Evolutionary conservation across 2,888 invertebrate species (phyloP), one percentile per base, ranked within the genome.

Genomic region (Suillia variegata): DNA sequence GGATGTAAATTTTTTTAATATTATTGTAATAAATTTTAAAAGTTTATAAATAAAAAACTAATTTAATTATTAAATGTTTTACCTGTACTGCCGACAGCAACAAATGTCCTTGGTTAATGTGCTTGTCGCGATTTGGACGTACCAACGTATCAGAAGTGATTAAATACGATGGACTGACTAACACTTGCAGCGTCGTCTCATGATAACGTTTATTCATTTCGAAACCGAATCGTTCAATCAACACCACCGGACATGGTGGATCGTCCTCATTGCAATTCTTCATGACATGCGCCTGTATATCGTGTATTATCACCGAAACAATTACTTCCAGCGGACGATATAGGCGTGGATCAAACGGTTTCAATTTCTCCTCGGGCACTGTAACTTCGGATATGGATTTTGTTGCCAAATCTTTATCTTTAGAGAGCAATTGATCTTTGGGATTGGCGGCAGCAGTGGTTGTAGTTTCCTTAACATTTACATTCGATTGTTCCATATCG

Each of bases 201-300:
- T 88, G 87, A 79, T 92, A 98, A 18, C 89, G 87, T 80, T 98
- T 99, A 78, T 94, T 93, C 93, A 99, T 92, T 85, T 99, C 99
- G 80, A 99, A 97, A 1, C 95, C 96, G 67, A 99, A 89, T 64
- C 96, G 86, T 82, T 98, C 97, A 48, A 95, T 87, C 18, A 94
- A 81, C 62, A 95, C 87, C 5, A 93, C 89, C 0, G 96, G 98
- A 80, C 97, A 97, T 0, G 96, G 92, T 1, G 95, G 93, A 82
- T 96, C 96, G 69, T 88, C 89, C 63, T 92, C 91, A 68, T 89
- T 92, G 78, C 96, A 97, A 81, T 94, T 95, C 86, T 80, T 81
- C 79, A 81, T 79, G 62, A 98, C 84, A 84, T 98, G 98, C 1
- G 92, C 97, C 77, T 97, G 96, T 68, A 98, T 91, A 75, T 98